Base-by-base conservation (phyloP, 1,140 invertebrate species). In the Nasonia giraulti region DNA sequence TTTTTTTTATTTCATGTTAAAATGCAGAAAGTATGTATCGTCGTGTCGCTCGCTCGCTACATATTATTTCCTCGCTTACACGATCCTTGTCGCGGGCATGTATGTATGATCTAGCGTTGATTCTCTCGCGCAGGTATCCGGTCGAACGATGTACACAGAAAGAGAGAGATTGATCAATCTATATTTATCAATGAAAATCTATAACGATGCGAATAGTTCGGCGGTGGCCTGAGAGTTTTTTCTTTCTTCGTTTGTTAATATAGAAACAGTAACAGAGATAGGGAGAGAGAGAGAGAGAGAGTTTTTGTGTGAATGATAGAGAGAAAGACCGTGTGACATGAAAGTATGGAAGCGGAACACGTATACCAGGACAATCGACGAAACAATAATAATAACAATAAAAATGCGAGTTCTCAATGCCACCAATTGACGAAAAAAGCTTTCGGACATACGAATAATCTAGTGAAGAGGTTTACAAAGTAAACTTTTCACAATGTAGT, bases 1-100 rank as follows among this genome's bases (percentile, higher is more conserved):
- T 55, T 4, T 17, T 37, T 37, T 37, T 37, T 37, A 4, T 37
- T 37, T 37, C 33, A 37, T 44, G 40, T 44, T 80, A 74, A 84
- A 85, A 85, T 85, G 71, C 78, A 80, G 62, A 84, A 84, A 84
- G 55, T 62, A 62, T 62, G 55, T 62, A 20, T 62, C 55, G 55
- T 62, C 20, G 17, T 62, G 55, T 62, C 55, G 55, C 55, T 62
- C 55, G 55, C 55, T 62, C 55, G 55, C 55, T 62, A 62, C 80
- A 80, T 80, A 79, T 69, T 77, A 77, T 44, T 77, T 80, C 27
- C 50, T 82, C 68, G 31, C 27, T 62, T 55, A 37, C 33, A 37
- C 5, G 79, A 85, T 85, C 78, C 50, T 82, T 40, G 40, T 71
- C 74, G 66, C 33, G 23, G 14, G 2, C 27, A 11, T 69, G 6